Evolutionary conservation across 2,113 vertebrate species (phyloP), one percentile per base, ranked within the genome.

Genomic region (Rhodinocichla rosea): DNA sequence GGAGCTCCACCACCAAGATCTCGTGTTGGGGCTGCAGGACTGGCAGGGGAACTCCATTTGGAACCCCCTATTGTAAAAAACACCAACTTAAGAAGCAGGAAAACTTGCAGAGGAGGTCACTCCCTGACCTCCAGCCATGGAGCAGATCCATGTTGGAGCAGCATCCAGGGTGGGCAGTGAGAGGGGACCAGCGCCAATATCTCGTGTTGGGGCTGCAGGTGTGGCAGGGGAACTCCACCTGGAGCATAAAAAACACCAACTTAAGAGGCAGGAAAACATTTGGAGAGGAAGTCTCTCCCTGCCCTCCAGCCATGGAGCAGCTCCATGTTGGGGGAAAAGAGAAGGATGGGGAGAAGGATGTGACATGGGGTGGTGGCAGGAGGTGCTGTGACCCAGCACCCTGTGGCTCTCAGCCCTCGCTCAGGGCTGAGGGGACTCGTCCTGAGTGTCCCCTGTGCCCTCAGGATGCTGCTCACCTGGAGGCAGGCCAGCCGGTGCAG

Each of bases 401-500:
- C 77, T 4, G 15, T 86, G 91, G 93, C 26, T 52, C 50, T 17
- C 50, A 28, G 50, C 26, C 50, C 50, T 16, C 9, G 3, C 26
- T 8, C 15, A 52, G 74, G 60, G 49, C 44, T 12, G 20, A 24
- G 24, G 32, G 9, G 11, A n/a, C 19, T 33, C 26, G 1, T 13
- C 26, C 33, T 94, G 57, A 87, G 50, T 13, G 60, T 49, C 13
- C 14, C 47, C 4, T 67, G 13, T 92, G 60, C 80, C 8, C 35
- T 32, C 82, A 99, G 99, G 99, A 99, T 11, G 98, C 99, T 90
- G 98, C 99, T 76, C 98, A 99, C 33, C 92, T 99, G 93, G 99
- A 99, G 98, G 98, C 98, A 1, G 99, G 99, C 12, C 99, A 99
- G 79, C 93, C 96, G 0, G 98, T 99, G 74, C 98, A 99, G 81